Conservation (phyloP, 2,113 vertebrate genomes). For the Odontesthes bonariensis region DNA sequence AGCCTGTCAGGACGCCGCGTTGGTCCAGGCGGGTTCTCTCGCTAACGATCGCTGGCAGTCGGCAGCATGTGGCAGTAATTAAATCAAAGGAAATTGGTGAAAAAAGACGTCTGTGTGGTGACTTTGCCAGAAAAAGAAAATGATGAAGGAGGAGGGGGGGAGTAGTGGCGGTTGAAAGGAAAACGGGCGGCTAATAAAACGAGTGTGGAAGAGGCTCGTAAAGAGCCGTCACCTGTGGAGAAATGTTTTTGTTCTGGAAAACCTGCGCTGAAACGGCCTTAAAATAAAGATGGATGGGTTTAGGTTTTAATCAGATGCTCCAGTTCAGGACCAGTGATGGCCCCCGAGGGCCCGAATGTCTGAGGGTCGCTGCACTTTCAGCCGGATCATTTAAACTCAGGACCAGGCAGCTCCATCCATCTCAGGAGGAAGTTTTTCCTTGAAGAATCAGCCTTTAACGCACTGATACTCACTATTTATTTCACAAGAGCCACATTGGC, state of each 20-base stretch:
- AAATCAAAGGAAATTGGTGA: conserved; percentile 84
- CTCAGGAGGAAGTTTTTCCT: too few relatives aligned
- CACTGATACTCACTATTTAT: too few relatives aligned
- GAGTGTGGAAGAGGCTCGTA: conserved; percentile 69
- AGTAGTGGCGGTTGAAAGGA: conserved; percentile 76
- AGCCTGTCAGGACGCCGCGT: conserved; percentile 38
- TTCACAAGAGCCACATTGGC: too few relatives aligned
- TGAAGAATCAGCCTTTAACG: too few relatives aligned
- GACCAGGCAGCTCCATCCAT: too few relatives aligned
- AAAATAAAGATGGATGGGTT: too few relatives aligned
- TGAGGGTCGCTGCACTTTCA: too few relatives aligned
- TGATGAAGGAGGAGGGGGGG: not conserved
- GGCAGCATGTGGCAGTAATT: conserved; percentile 88
- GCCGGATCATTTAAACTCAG: too few relatives aligned
- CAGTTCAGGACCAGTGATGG: too few relatives aligned
- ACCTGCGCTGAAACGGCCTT: too few relatives aligned
- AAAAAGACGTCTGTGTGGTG: conserved; percentile 59
- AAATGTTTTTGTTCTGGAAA: conserved; percentile 67
- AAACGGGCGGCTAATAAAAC: conserved; percentile 76
- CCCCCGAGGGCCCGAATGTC: too few relatives aligned
- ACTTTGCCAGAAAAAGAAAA: conserved; percentile 76
- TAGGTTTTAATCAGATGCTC: too few relatives aligned
- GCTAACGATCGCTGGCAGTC: conserved; percentile 86
- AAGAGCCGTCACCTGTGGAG: conserved; percentile 79
- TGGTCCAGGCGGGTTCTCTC: conserved; percentile 41